Conservation (phyloP, 2,888 invertebrate genomes). For the Steinernema carpocapsae region DNA sequence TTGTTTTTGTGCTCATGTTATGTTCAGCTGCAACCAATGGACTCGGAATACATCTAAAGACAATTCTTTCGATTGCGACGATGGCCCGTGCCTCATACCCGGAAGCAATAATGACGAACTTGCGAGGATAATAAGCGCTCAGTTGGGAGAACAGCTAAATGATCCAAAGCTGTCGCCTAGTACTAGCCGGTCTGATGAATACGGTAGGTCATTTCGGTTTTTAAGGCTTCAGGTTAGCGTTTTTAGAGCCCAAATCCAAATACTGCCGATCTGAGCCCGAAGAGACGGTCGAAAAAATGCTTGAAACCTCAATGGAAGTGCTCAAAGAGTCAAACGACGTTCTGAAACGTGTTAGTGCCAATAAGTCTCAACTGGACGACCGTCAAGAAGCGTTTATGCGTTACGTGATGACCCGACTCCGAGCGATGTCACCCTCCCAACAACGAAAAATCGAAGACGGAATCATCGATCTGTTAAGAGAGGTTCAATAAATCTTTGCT, state of each 20-base stretch:
- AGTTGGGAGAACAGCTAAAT: neutral
- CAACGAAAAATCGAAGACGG: slow-evolving; percentile 16
- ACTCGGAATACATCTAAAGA: neutral
- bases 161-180: slow-evolving; percentile 27
- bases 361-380: neutral
- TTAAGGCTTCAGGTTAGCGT: neutral
- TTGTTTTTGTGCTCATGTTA: neutral
- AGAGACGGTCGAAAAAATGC: slow-evolving; percentile 26
- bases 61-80: slow-evolving; percentile 17
- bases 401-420: slow-evolving; percentile 14
- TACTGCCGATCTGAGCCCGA: slow-evolving; percentile 6
- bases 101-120: slow-evolving; percentile 29
- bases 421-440: slow-evolving; percentile 8
- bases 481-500: slow-evolving; percentile 19
- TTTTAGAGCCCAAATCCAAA: slow-evolving; percentile 15
- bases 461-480: slow-evolving; percentile 23
- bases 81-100: slow-evolving; percentile 1
- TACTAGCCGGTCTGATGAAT: slow-evolving; percentile 19
- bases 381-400: slow-evolving; percentile 17
- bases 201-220: slow-evolving; percentile 29
- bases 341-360: neutral
- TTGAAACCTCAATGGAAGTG: slow-evolving; percentile 14
- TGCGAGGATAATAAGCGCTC: slow-evolving; percentile 26
- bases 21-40: slow-evolving; percentile 6
- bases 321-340: slow-evolving; percentile 27